Conservation (phyloP, 2,797 vertebrate species). For the Mareca strepera region DNA sequence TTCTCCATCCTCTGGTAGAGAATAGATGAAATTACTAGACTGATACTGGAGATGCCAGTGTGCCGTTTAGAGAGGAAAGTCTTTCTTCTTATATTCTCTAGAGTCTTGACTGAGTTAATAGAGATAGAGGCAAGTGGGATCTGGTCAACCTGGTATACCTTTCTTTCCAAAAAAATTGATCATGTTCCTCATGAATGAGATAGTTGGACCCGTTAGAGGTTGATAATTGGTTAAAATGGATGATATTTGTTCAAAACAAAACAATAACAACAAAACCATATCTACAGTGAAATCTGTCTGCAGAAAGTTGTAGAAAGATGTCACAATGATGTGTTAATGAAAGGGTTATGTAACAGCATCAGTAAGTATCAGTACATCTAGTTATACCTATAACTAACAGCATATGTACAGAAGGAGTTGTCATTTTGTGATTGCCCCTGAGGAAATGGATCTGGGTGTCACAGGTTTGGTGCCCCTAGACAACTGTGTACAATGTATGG, state of each 20-base stretch:
- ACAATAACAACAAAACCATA: too few relatives aligned
- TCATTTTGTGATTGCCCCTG: too few relatives aligned
- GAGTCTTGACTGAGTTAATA: accelerated
- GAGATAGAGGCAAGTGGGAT: not conserved
- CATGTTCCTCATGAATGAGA: accelerated
- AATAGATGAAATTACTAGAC: not conserved
- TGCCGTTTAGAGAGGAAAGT: not conserved
- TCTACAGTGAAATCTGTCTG: not conserved
- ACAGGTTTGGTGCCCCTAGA: not conserved
- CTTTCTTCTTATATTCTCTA: not conserved
- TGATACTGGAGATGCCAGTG: not conserved
- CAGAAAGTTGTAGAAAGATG: not conserved
- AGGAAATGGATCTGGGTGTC: not conserved
- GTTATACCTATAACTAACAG: not conserved
- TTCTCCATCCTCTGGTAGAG: not conserved
- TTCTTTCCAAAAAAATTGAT: not conserved
- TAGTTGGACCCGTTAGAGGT: not conserved
- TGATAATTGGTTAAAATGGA: not conserved
- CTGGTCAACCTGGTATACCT: not conserved
- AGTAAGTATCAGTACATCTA: not conserved
- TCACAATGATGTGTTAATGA: not conserved
- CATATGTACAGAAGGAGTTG: not conserved
- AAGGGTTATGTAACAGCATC: not conserved
- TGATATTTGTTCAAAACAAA: accelerated
- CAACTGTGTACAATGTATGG: not conserved